Percentiles rank a stretch among this genome's conserved stretches.
Evolutionary conservation across 2,113 vertebrate species (phyloP).

Genomic region (Pelvicachromis taeniatus): DNA sequence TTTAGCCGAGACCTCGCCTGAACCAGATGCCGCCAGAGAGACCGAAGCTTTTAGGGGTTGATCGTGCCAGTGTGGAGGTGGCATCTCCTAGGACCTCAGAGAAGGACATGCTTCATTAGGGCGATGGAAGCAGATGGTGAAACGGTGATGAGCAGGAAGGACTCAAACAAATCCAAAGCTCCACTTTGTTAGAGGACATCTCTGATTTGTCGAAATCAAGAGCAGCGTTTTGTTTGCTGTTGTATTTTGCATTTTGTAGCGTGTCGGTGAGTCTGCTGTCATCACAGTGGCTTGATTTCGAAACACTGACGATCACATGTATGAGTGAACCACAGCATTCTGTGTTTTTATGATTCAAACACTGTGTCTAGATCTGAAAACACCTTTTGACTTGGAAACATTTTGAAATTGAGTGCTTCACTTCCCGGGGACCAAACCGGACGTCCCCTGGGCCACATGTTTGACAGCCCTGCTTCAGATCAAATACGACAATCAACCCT

Average conservation of each 20-base stretch:
- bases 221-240: not conserved
- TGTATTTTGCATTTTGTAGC: not conserved
- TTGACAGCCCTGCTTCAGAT: not conserved
- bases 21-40: not conserved
- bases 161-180: not conserved
- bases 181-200: not conserved
- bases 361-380: not conserved
- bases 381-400: not conserved
- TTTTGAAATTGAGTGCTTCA: not conserved
- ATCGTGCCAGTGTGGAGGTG: not conserved
- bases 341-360: not conserved
- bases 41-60: not conserved
- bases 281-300: not conserved
- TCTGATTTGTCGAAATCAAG: not conserved
- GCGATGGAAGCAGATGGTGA: constrained; percentile 6
- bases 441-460: not conserved
- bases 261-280: not conserved
- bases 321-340: not conserved
- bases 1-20: not conserved
- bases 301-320: not conserved
- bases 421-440: fast-evolving
- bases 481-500: not conserved
- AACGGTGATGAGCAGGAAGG: not conserved
- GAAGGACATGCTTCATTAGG: constrained; percentile 24
- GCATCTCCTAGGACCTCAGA: not conserved